phyloP scores from a whole-genome alignment of 2,888 invertebrate species.

The Drosophila setosimentum region DNA sequence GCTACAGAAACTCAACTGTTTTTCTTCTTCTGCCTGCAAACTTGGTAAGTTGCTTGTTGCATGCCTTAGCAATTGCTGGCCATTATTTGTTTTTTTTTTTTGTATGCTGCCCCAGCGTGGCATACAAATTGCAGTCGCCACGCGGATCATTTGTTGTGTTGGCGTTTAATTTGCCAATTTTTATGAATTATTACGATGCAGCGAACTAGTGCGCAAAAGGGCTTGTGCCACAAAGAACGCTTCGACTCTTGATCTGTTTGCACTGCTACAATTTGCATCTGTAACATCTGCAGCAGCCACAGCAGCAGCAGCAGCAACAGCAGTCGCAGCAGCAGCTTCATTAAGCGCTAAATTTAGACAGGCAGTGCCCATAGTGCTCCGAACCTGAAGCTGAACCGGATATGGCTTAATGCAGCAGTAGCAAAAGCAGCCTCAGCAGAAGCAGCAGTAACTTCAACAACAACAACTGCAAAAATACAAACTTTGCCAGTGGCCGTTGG shows the following conservation, averaged over 20 bases:
- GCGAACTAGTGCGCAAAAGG: slow-evolving; percentile 38
- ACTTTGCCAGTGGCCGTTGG: slow-evolving; percentile 41
- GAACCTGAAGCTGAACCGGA: slow-evolving; percentile 77
- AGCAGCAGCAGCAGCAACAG: slow-evolving; percentile 13
- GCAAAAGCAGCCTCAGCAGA: slow-evolving; percentile 40
- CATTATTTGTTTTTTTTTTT: slow-evolving; percentile 51
- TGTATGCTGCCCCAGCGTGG: slow-evolving; percentile 35
- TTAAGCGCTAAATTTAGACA: slow-evolving; percentile 81
- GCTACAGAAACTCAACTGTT: slow-evolving; percentile 54
- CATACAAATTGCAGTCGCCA: slow-evolving; percentile 71
- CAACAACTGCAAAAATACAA: slow-evolving; percentile 29
- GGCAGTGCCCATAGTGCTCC: slow-evolving; percentile 67
- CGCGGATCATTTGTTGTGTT: slow-evolving; percentile 75
- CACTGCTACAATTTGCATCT: slow-evolving; percentile 63
- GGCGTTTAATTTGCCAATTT: slow-evolving; percentile 81
- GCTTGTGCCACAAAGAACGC: slow-evolving; percentile 18
- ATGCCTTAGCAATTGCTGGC: slow-evolving; percentile 60
- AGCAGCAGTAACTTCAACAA: slow-evolving; percentile 30
- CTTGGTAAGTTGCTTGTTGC: slow-evolving; percentile 37
- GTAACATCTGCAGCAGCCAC: slow-evolving; percentile 31
- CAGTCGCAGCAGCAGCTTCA: slow-evolving; percentile 66
- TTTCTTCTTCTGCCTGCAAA: slow-evolving; percentile 7
- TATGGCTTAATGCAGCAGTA: slow-evolving; percentile 76
- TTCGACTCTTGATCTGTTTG: slow-evolving; percentile 60
- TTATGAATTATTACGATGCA: slow-evolving; percentile 69